A percentile compares a stretch with the other conserved stretches of the same genome.
phyloP scores from a whole-genome alignment of 2,888 invertebrate genomes.

The Shargacucullia verbasci region DNA sequence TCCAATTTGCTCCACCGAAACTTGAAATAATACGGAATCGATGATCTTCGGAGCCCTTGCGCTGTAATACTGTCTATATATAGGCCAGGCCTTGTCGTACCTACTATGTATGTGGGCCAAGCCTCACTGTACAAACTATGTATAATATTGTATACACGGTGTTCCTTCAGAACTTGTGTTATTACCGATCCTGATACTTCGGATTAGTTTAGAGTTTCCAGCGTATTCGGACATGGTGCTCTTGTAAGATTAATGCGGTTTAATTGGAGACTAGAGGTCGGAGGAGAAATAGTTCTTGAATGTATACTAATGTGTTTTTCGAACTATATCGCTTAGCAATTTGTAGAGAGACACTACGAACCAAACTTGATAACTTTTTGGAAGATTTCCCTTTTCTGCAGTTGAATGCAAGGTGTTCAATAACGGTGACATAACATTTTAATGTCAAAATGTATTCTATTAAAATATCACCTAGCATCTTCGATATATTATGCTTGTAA shows the following conservation, averaged over 20 bases:
- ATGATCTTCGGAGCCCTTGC: conserved; percentile 46
- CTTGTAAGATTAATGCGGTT: conserved; percentile 48
- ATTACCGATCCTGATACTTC: conserved; percentile 45
- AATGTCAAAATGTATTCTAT: too few species aligned
- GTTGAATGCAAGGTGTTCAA: too few species aligned
- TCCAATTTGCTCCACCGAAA: conserved; percentile 43
- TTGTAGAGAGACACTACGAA: too few species aligned
- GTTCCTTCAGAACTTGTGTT: conserved; percentile 35
- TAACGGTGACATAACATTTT: too few species aligned
- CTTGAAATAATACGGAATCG: conserved; percentile 53
- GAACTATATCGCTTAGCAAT: too few species aligned
- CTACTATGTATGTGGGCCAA: not conserved
- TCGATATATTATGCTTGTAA: too few species aligned
- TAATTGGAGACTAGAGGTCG: conserved; percentile 25
- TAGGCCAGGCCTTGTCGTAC: conserved; percentile 25
- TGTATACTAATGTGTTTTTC: not conserved
- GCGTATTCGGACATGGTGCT: conserved; percentile 26
- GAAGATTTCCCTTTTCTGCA: too few species aligned
- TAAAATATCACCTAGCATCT: too few species aligned
- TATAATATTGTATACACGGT: conserved; percentile 1
- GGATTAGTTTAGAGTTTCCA: conserved; percentile 52
- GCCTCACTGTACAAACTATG: not conserved
- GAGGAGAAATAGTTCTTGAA: conserved; percentile 14
- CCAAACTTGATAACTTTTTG: too few species aligned
- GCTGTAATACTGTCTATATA: conserved; percentile 42